Base-by-base conservation (phyloP, 1,140 invertebrate genomes). In the Drosophila jambulina region DNA sequence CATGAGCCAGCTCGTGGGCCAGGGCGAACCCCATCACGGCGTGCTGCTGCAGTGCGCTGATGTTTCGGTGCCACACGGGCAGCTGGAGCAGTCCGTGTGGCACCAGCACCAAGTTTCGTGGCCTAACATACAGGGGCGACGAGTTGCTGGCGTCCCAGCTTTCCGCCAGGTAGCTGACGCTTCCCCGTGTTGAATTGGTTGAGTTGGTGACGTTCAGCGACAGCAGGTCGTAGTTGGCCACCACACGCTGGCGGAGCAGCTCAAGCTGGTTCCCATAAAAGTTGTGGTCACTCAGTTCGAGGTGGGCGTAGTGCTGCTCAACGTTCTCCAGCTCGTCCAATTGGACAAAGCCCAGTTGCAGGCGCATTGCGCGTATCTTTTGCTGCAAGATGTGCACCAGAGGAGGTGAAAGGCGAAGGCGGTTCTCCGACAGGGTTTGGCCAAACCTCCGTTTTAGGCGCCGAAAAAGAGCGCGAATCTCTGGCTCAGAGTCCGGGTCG, bases 191-290 rank as follows among this genome's bases (percentile, higher is more conserved):
- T 2, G 49, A 42, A 62, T 72, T 65, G 7, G 17, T 21, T 21
- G 25, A 8, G 59, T 38, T 38, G 10, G 17, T 21, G 40, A 32
- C 12, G 62, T 45, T 43, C 9, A 40, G 10, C 19, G 23, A 29
- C 9, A 92, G 58, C 64, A 88, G 56, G 4, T 78, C 51, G 43
- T 91, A 80, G 32, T 63, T 91, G 45, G 62, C 78, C 40, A 84
- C 84, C 1, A 91, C 91, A 1, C 72, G 80, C 8, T 80, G 59
- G 0, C 91, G 75, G 21, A 92, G 42, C 54, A 92, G 8, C 8
- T 76, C 59, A 51, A 92, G 32, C 27, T 92, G 91, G 65, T 92
- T 92, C 4, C 46, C 88, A 54, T 92, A 92, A 38, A 92, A 92
- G 19, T 75, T 87, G 12, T 91, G 81, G 2, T 79, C 48, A 45